Base-by-base conservation (phyloP, 2,113 vertebrate genomes). In the Amazona vittata region DNA sequence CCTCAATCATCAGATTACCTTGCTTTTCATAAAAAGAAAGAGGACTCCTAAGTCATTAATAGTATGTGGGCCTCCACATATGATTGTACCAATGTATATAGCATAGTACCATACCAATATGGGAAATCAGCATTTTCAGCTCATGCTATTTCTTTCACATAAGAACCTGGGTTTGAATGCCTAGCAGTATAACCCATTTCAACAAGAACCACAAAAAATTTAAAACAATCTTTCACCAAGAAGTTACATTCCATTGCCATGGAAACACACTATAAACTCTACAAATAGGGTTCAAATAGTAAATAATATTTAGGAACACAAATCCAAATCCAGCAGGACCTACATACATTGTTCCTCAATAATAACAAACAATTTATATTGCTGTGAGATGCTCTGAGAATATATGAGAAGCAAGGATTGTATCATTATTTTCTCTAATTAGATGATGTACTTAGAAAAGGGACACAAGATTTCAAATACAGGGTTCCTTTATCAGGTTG, bases 71-170 rank as follows among this genome's bases (percentile, higher is more conserved):
- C 26, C 71, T 92, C 67, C 68, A 39, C 17, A 13, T 62, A 57
- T 7, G 35, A 62, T 41, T 60, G 64, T 65, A 80, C 71, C 84
- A 94, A 88, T 15, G 70, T 47, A 28, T 15, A 49, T 33, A 79
- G 80, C 64, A 46, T 7, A 62, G 35, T 41, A 28, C 55, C 64
- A 4, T 46, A 63, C 37, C 57, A 62, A 28, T 18, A 39, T 1
- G 25, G 69, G 74, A 85, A 94, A 91, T 89, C 7, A 81, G 59
- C 64, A 33, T 83, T 95, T 91, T 79, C 90, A 85, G 76, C 39
- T 62, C 63, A 70, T 92, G 80, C 92, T 94, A 64, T 87, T 96
- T 82, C 68, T 87, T 95, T 95, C 85, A 92, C 71, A 83, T 31
- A 80, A 63, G 44, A 85, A 63, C 60, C 28, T 94, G 93, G 75